phyloP scores from a whole-genome alignment of 1,140 invertebrate species.

The Neodiprion lecontei region DNA sequence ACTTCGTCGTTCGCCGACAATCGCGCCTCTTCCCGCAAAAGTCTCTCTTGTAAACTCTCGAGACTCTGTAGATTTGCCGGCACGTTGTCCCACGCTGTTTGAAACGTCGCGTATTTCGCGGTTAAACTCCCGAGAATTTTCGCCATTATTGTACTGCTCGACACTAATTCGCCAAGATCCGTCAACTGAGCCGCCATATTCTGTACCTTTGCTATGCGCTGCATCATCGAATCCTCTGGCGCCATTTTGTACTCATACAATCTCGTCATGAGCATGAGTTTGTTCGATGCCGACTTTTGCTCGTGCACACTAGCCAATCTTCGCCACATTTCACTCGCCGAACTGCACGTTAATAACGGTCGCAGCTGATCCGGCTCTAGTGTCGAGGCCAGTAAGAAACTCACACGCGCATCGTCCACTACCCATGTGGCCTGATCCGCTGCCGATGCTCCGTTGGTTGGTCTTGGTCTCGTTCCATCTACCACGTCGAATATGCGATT shows the following conservation, averaged over 20 bases:
- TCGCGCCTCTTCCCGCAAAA: constrained; percentile 15
- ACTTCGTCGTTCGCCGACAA: constrained; percentile 10
- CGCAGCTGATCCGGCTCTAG: constrained; percentile 22
- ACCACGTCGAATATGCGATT: constrained; percentile 22
- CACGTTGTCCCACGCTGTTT: constrained; percentile 4
- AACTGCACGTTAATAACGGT: constrained; percentile 26
- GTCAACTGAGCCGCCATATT: constrained; percentile 17
- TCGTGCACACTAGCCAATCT: constrained; percentile 28
- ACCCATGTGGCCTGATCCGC: constrained; percentile 17
- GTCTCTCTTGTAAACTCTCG: constrained; percentile 13
- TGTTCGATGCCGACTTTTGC: constrained; percentile 29
- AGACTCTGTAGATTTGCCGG: not conserved
- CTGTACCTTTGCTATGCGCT: constrained; percentile 15
- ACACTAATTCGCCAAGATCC: constrained; percentile 8
- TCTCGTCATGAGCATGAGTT: constrained; percentile 23
- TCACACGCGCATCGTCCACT: constrained; percentile 24
- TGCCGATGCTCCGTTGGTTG: constrained; percentile 13
- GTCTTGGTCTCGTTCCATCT: constrained; percentile 13
- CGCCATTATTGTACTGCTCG: constrained; percentile 8
- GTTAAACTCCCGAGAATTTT: not conserved
- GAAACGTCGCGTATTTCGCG: not conserved
- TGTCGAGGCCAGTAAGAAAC: constrained; percentile 24
- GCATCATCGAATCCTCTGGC: constrained; percentile 11
- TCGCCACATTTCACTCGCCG: constrained; percentile 27
- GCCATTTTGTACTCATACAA: constrained; percentile 32